A percentile compares a stretch with the other conserved stretches of the same genome.
These are phyloP conservation scores for Galerucella pusilla DNA, from an alignment of 2,888 invertebrate species.

Conservation along the genomic window DNA sequence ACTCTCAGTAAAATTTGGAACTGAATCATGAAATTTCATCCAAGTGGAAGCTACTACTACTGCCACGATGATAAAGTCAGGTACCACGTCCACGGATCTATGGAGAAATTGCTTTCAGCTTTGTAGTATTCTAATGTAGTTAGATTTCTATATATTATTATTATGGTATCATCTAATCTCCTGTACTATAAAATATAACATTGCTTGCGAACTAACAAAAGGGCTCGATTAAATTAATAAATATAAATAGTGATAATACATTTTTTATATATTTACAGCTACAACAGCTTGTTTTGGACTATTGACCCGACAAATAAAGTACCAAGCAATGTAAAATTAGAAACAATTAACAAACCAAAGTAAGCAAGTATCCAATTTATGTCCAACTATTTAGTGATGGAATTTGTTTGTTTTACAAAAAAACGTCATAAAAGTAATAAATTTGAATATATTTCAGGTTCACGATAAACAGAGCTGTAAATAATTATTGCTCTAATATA, in stretches of 20 bases:
- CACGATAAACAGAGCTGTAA: neutral
- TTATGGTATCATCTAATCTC: no score
- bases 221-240: neutral
- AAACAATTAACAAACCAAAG: slow-evolving; percentile 20
- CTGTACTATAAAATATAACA: neutral
- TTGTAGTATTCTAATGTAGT: neutral
- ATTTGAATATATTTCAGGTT: neutral
- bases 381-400: neutral
- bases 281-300: slow-evolving; percentile 3
- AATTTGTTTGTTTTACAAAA: neutral
- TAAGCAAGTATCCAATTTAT: neutral
- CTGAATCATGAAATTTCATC: no score
- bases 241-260: neutral
- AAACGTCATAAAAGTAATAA: neutral
- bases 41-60: no score
- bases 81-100: no score
- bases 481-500: neutral
- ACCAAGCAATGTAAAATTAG: neutral
- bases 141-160: no score
- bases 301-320: neutral
- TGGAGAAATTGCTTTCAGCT: neutral
- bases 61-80: no score
- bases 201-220: slow-evolving; percentile 7
- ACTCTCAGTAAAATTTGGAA: no score
- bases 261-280: slow-evolving; percentile 6